Base-by-base conservation (phyloP, 2,888 invertebrate genomes). In the Leptopterna dolabrata region DNA sequence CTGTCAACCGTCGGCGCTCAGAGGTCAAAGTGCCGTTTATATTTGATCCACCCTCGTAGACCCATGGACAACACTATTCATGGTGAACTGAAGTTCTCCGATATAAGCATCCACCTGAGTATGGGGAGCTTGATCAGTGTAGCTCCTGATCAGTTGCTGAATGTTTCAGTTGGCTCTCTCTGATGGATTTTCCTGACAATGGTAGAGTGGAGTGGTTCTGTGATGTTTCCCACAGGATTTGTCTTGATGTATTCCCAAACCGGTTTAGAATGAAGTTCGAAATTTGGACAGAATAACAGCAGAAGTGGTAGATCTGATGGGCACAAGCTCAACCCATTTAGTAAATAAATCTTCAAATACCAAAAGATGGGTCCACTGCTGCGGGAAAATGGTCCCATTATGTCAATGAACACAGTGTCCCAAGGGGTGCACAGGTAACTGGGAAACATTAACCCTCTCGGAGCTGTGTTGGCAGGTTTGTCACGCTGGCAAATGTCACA, bases 181-280 rank as follows among this genome's bases (percentile, higher is more conserved):
- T 0, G 91, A 91, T 0, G 91, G 91, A 85, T 92, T 91, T 1
- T 90, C 90, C 45, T 92, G 91, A 0, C 90, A 90, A 6, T 90
- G 30, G 83, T 91, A 90, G 6, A 89, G 89, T 0, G 91, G 90
- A 0, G 91, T 91, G 0, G 84, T 45, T 3, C 4, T 47, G 29
- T 55, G 51, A 16, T 82, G 30, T 7, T 63, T 83, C n/a, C 13
- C 86, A 55, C 2, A 90, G 87, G 0, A 87, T 87, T n/a, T 86
- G 55, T 14, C 85, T 19, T 14, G 43, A n/a, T 4, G 84, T 85
- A 6, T 70, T 16, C 1, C 85, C 80, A 70, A 73, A 87, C 11
- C 85, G 51, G 29, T 87, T 85, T 29, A 87, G 16, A 41, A 87
- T 76, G 3, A 29, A 30, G 81, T 55, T 24, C 29, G 27, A 51